Base-by-base conservation (phyloP, 2,797 vertebrate genomes). In the Tragopan temminckii region DNA sequence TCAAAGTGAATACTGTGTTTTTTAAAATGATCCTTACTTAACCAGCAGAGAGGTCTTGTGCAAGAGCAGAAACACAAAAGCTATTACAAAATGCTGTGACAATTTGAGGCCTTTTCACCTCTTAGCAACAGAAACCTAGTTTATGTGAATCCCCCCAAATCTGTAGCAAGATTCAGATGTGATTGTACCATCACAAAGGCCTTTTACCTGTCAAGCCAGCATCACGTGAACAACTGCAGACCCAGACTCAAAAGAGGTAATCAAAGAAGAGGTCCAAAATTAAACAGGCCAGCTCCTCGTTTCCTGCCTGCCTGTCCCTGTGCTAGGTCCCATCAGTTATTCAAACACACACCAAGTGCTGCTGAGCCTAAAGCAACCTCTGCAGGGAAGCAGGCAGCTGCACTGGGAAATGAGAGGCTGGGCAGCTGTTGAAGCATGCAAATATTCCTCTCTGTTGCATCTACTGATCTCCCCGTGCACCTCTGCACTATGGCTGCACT, bases 381-480 rank as follows among this genome's bases (percentile, higher is more conserved):
- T 85, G 61, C 76, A 79, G 90, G 92, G 84, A 93, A 95, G 91
- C 43, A 63, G 63, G 69, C 91, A 93, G 94, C 66, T 77, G 92
- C 64, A 88, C 71, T 18, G 80, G 80, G 66, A 66, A n/a, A 68
- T 13, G 62, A 36, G 55, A 67, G 94, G 62, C 74, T 85, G 52
- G 16, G 35, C 62, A 83, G 76, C 2, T 3, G 21, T 46, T 83
- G 67, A 85, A 79, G 63, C 85, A 76, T 15, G 46, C 72, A 88
- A 88, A 79, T 25, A 24, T 38, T 75, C 43, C 74, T 46, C 33
- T 50, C 21, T 29, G 23, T 0, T 55, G 77, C 45, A 80, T 13
- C 69, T 76, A 53, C n/a, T 24, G 7, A 12, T 33, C 29, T 68
- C 76, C 78, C 85, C 14, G 45, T 0, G 10, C 40, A 62, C 58